These are phyloP conservation scores for Gallinago jamesoni DNA, from an alignment of 2,113 vertebrate genomes.

Conservation along the genomic window DNA sequence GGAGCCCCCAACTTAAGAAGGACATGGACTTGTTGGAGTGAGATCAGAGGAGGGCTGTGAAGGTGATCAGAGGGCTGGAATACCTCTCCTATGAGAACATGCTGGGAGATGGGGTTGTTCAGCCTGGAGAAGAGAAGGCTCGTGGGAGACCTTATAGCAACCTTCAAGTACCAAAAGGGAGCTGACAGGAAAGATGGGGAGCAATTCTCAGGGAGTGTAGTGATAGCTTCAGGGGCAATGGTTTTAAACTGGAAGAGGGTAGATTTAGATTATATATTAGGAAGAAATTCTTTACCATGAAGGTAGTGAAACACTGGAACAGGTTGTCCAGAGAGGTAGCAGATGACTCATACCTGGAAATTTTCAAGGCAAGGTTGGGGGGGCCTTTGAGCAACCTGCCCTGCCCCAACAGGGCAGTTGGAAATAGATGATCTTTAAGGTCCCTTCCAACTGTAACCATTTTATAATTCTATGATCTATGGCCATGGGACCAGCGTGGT, in stretches of 20 bases:
- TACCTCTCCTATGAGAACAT: neutral
- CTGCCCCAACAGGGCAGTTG: neutral
- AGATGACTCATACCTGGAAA: neutral
- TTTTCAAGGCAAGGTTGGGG: neutral
- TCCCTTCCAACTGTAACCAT: neutral
- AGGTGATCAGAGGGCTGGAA: neutral
- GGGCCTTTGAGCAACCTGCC: neutral
- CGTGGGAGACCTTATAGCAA: neutral
- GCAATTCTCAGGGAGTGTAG: neutral
- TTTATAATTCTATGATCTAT: neutral
- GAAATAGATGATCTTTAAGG: neutral
- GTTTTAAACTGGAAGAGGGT: neutral
- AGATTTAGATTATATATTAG: neutral
- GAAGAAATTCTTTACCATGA: neutral
- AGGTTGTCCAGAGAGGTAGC: neutral
- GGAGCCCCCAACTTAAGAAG: neutral
- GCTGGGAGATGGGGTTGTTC: neutral
- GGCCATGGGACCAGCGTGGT: accelerated
- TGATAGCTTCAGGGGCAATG: neutral
- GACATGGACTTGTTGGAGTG: neutral
- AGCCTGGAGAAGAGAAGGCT: neutral
- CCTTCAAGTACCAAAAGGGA: neutral
- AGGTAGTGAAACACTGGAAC: neutral
- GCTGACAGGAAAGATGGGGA: neutral
- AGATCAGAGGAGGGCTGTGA: neutral